These are phyloP conservation scores for Glossophaga mutica DNA, from an alignment of 2,797 vertebrate species.

Conservation along the genomic window DNA sequence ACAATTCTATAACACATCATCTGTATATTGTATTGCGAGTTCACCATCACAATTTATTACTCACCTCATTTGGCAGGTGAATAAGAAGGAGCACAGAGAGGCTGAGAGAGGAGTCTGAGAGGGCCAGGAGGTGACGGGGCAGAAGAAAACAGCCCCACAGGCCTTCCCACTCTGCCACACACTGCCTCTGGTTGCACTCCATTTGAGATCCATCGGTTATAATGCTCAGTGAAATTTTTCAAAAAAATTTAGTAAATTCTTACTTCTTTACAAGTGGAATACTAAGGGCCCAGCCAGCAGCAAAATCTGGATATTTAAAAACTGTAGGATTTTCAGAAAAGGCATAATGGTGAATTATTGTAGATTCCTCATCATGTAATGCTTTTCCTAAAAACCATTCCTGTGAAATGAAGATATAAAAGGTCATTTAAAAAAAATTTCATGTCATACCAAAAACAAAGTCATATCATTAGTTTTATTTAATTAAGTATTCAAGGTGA, in stretches of 20 bases:
- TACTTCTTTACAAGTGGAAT: conserved; percentile 92
- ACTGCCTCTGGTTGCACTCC: neutral
- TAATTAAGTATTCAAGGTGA: neutral
- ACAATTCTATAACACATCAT: neutral
- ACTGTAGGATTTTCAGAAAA: conserved; percentile 94
- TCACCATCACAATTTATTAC: neutral
- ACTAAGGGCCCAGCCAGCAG: conserved; percentile 95
- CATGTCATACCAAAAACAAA: neutral
- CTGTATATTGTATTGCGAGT: neutral
- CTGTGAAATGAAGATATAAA: conserved; percentile 82
- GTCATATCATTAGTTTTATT: neutral
- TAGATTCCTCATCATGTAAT: conserved; percentile 93
- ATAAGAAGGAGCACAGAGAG: neutral
- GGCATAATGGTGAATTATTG: conserved; percentile 99
- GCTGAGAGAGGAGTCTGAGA: neutral
- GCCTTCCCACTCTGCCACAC: neutral
- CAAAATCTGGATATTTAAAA: conserved; percentile 97
- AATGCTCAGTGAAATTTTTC: neutral
- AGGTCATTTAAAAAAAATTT: neutral
- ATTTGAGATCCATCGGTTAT: neutral
- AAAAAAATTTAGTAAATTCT: conserved; percentile 73
- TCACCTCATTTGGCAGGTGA: neutral
- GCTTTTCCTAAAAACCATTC: conserved; percentile 97
- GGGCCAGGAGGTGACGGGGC: neutral
- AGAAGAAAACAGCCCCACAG: neutral